A percentile compares a stretch with the other conserved stretches of the same genome.
Evolutionary conservation across 2,113 vertebrate genomes (phyloP).

Genomic region (Psettodes erumei): DNA sequence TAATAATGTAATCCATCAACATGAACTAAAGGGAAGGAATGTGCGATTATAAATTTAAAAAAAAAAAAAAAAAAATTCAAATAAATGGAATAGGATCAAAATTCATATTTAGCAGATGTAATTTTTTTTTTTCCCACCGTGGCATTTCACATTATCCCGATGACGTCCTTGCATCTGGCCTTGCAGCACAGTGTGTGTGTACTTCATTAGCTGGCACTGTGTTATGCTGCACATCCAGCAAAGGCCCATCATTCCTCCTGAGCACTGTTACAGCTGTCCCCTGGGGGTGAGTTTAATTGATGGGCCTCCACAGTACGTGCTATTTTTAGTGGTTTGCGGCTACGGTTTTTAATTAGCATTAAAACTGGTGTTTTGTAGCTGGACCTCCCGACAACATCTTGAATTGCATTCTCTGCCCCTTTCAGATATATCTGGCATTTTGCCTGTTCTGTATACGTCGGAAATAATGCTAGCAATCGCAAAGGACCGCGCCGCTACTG

Average conservation of each 20-base stretch:
- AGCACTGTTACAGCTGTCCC: slow-evolving; percentile 68
- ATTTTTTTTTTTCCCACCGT: not conserved
- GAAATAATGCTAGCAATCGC: not conserved
- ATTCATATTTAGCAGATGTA: not conserved
- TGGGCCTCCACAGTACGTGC: slow-evolving; percentile 58
- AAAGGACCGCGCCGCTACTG: slow-evolving; percentile 30
- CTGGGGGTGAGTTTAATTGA: slow-evolving; percentile 70
- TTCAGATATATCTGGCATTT: slow-evolving; percentile 14
- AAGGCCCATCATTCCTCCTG: slow-evolving; percentile 53
- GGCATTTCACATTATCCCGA: slow-evolving; percentile 12
- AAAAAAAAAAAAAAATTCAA: not conserved
- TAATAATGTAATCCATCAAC: not conserved
- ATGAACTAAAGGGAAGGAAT: not conserved
- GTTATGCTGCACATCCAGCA: slow-evolving; percentile 65
- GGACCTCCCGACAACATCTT: slow-evolving; percentile 58
- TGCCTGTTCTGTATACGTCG: slow-evolving; percentile 16
- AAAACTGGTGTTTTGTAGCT: slow-evolving; percentile 63
- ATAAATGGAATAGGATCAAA: not conserved
- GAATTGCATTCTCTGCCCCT: slow-evolving; percentile 34
- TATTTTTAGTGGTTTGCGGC: slow-evolving; percentile 75
- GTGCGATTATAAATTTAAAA: not conserved
- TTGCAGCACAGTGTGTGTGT: slow-evolving; percentile 50
- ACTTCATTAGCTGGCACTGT: slow-evolving; percentile 68
- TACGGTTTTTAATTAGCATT: slow-evolving; percentile 74
- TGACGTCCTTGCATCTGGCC: slow-evolving; percentile 56